Evolutionary conservation across 2,888 invertebrate genomes (phyloP).

Genomic region (Eumacrocentrus americanus): DNA sequence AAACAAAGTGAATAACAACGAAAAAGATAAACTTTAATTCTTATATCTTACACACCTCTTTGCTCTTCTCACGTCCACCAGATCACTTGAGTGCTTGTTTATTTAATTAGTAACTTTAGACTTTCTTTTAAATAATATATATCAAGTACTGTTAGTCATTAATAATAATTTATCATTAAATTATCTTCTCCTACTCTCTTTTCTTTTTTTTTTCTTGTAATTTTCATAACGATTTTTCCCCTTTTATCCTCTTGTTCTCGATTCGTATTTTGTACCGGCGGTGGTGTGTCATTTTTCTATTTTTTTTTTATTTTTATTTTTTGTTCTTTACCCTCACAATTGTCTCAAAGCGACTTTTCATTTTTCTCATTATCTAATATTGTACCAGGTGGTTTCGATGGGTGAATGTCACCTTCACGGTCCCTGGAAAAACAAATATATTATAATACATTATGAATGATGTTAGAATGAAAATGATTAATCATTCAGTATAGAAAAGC

Average conservation of each 20-base stretch:
- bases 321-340: background rate
- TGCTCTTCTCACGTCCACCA: background rate
- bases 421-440: constrained; percentile 49
- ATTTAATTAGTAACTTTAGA: constrained; percentile 24
- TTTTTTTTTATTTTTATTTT: background rate
- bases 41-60: background rate
- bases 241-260: constrained; percentile 20
- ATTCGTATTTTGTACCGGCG: constrained; percentile 34
- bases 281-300: constrained; percentile 31
- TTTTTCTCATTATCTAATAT: constrained; percentile 42
- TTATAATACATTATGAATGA: no score
- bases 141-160: constrained; percentile 37
- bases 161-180: constrained; percentile 37
- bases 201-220: constrained; percentile 8
- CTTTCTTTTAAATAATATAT: constrained; percentile 38
- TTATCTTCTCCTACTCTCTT: constrained; percentile 25
- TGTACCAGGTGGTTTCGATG: constrained; percentile 55
- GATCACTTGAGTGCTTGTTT: constrained; percentile 13
- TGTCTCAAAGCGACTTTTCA: background rate
- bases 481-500: no score
- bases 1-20: background rate
- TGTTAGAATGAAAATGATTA: no score
- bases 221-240: constrained; percentile 12
- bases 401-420: constrained; percentile 59
- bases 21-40: background rate